Evolutionary conservation across 2,797 vertebrate species (phyloP).

Genomic region (Nasua narica): DNA sequence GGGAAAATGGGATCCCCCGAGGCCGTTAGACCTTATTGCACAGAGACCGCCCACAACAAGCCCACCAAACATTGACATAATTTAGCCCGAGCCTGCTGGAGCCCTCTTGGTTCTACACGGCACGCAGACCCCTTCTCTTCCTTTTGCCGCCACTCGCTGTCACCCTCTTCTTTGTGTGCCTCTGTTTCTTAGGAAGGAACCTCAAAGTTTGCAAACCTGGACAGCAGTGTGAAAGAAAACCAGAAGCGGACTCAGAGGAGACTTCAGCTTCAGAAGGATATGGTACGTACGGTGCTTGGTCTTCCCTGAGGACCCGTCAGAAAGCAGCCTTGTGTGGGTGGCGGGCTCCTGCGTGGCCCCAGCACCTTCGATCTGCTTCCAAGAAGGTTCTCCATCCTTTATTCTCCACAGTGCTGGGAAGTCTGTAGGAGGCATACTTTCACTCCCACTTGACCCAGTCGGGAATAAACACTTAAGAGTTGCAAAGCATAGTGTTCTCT

Average conservation of each 20-base stretch:
- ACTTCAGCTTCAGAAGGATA: constrained; percentile 93
- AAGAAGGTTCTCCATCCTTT: background rate
- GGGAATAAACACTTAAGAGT: background rate
- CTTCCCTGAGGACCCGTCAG: accelerated
- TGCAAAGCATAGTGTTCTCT: background rate
- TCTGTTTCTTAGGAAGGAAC: constrained; percentile 91
- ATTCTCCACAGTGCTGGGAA: background rate
- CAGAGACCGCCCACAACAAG: background rate
- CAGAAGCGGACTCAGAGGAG: constrained; percentile 95
- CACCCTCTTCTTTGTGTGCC: constrained; percentile 28
- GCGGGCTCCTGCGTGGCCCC: accelerated
- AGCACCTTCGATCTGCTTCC: background rate
- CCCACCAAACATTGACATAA: accelerated
- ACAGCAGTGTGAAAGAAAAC: constrained; percentile 95
- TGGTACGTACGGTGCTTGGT: constrained; percentile 82
- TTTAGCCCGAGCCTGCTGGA: background rate
- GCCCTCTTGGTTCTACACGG: background rate
- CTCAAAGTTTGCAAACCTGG: constrained; percentile 95
- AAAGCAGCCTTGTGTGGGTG: accelerated
- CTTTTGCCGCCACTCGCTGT: background rate
- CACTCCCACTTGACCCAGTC: too few relatives aligned
- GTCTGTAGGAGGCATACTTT: background rate
- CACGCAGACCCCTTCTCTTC: background rate
- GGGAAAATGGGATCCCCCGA: background rate
- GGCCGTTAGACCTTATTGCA: background rate